phyloP scores from a whole-genome alignment of 2,113 vertebrate genomes.

The Recurvirostra avosetta region DNA sequence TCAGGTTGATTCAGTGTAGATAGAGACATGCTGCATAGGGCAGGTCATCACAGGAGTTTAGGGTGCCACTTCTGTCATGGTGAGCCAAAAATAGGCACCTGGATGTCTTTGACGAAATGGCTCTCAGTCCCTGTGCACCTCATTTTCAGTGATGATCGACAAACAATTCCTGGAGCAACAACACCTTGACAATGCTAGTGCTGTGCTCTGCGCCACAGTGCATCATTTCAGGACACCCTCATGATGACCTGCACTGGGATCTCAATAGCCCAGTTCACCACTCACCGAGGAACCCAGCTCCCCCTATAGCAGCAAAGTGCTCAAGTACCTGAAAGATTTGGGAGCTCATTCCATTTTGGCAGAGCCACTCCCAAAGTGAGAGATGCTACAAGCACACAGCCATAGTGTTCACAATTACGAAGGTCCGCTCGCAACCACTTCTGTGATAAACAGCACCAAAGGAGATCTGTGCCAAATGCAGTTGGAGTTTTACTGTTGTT shows the following conservation, averaged over 20 bases:
- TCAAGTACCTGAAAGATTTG: not conserved
- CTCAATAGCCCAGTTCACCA: not conserved
- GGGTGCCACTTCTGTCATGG: not conserved
- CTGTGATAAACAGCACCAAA: not conserved
- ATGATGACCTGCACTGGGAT: not conserved
- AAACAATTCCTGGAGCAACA: not conserved
- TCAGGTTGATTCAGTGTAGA: not conserved
- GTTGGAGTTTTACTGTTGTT: conserved; percentile 9
- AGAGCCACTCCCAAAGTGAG: not conserved
- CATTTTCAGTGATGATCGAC: not conserved
- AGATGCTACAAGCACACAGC: not conserved
- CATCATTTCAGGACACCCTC: not conserved
- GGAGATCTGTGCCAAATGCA: not conserved
- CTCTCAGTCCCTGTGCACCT: not conserved
- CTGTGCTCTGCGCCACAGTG: accelerated
- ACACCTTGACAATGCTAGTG: accelerated
- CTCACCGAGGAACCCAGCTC: not conserved
- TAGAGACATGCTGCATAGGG: not conserved
- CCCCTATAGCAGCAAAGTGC: not conserved
- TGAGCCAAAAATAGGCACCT: not conserved
- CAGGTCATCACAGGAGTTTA: not conserved
- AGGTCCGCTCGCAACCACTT: not conserved
- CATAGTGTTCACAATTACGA: not conserved
- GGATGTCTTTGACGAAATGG: not conserved
- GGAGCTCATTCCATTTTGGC: not conserved